These are phyloP conservation scores for Oryzias woworae DNA, from an alignment of 2,113 vertebrate species.

Conservation along the genomic window DNA sequence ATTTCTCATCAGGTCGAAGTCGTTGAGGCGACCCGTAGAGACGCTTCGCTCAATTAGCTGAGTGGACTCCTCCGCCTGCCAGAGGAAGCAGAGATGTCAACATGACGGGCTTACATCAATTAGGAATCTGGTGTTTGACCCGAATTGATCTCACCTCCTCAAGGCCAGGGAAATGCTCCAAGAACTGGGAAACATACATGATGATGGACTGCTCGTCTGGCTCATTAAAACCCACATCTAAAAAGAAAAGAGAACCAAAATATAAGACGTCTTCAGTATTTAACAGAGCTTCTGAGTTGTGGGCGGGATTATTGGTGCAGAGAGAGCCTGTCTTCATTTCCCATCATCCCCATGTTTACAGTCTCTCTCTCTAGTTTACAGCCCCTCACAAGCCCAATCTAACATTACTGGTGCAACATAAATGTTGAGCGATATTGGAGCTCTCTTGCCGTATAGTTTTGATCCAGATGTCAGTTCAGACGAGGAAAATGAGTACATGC, in stretches of 20 bases:
- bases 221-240: conserved; percentile 88
- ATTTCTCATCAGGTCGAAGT: conserved; percentile 51
- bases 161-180: conserved; percentile 91
- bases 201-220: conserved; percentile 94
- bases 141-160: conserved; percentile 80
- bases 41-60: conserved; percentile 65
- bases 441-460: no score
- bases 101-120: no score
- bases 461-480: no score
- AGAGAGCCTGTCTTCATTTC: no score
- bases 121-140: neutral
- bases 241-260: neutral
- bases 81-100: neutral
- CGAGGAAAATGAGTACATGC: no score
- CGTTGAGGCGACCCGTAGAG: conserved; percentile 60
- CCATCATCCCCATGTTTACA: no score
- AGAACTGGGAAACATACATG: conserved; percentile 93
- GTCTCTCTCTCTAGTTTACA: no score
- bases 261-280: neutral
- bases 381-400: no score
- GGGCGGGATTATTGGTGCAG: no score
- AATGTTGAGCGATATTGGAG: no score
- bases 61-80: conserved; percentile 54
- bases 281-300: no score
- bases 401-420: no score